Percentiles rank a stretch among this genome's conserved stretches.
phyloP scores from a whole-genome alignment of 2,888 invertebrate species.

The Cryptops parisi region DNA sequence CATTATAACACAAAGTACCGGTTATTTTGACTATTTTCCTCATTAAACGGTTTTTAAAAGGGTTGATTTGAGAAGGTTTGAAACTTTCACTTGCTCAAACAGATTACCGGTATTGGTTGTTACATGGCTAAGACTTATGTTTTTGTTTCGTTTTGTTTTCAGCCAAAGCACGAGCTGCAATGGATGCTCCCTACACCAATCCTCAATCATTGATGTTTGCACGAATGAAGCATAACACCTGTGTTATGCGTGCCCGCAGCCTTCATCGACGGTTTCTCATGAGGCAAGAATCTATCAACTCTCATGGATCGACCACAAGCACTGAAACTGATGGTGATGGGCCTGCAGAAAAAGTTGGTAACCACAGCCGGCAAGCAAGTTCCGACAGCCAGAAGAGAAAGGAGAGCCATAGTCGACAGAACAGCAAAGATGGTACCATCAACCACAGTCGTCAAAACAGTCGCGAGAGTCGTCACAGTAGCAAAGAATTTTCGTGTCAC shows the following conservation, averaged over 20 bases:
- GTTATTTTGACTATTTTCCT: too few relatives aligned
- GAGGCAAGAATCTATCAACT: constrained; percentile 21
- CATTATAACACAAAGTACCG: too few relatives aligned
- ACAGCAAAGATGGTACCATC: constrained; percentile 38
- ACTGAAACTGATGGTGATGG: constrained; percentile 10
- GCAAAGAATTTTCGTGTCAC: constrained; percentile 14
- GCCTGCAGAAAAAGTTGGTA: constrained; percentile 34
- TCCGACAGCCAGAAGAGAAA: constrained; percentile 36
- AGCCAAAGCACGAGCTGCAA: constrained; percentile 65
- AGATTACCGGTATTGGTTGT: too few relatives aligned
- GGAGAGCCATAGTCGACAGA: constrained; percentile 45
- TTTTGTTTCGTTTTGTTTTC: constrained; percentile 1
- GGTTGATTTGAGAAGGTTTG: too few relatives aligned
- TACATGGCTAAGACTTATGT: background rate
- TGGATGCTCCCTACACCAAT: constrained; percentile 87
- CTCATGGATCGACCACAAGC: constrained; percentile 14
- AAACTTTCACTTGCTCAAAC: too few relatives aligned
- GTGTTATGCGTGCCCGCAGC: constrained; percentile 77
- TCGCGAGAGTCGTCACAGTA: constrained; percentile 20
- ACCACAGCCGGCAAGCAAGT: constrained; percentile 59
- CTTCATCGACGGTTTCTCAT: constrained; percentile 62
- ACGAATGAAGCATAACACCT: constrained; percentile 86
- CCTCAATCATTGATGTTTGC: constrained; percentile 80
- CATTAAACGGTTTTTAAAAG: too few relatives aligned
- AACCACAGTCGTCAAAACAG: constrained; percentile 22